Base-by-base conservation (phyloP, 2,797 vertebrate species). In the Falco columbarius region DNA sequence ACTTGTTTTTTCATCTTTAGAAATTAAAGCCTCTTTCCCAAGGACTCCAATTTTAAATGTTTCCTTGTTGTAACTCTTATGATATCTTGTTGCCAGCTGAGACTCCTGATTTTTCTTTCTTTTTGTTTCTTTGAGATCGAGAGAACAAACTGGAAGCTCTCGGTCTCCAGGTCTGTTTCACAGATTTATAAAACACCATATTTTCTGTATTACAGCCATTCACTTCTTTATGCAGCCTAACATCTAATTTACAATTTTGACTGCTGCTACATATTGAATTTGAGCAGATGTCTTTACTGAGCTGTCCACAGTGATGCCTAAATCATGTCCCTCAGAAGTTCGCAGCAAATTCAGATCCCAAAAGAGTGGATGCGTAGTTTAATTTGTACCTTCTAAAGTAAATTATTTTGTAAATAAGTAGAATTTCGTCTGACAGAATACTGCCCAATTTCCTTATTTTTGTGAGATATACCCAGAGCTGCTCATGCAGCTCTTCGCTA, bases 241-340 rank as follows among this genome's bases (percentile, higher is more conserved):
- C 90, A 95, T 97, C 93, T 95, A 96, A 95, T 97, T 97, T 96
- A 96, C 72, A 96, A 70, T 96, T 95, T 90, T 90, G 93, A 94
- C 86, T 96, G 92, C 85, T 81, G 90, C 68, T 96, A 67, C 75
- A 30, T 84, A 90, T 26, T 94, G 97, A 96, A 95, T 94, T 84
- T n/a, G 49, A 97, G 81, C 89, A 97, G 91, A 94, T 97, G 85
- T 94, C 95, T 97, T 90, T 65, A 93, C 91, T 91, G 85, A 92
- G 47, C 82, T 70, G 75, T 93, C 89, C 62, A 61, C 40, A 82
- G 62, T 47, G 59, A 89, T 70, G 90, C 86, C 80, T 83, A 93
- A 76, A 94, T 82, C 0, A 42, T 83, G 83, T 77, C 27, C 46
- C 32, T 94, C 27, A 42, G 58, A 93, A 92, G 62, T 86, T 82